Evolutionary conservation across 2,888 invertebrate genomes (phyloP), one percentile per base, ranked within the genome.

Genomic region (Drosophila macrospina): DNA sequence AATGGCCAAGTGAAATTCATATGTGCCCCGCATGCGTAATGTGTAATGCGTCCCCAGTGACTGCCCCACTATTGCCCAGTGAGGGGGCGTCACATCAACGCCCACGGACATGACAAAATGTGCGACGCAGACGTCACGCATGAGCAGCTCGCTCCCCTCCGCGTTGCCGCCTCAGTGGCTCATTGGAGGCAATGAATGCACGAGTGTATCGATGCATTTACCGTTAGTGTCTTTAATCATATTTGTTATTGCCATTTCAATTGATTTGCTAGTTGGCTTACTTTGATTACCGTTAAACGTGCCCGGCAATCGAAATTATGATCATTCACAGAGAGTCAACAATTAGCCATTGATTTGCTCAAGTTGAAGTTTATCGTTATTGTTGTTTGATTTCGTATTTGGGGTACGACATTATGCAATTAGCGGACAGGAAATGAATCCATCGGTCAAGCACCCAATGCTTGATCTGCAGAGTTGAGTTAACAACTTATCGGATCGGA

Each of bases 1-100:
- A 86, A 86, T 86, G 82, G 77, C 74, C 80, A 80, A 79, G 85
- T 86, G 85, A 86, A 86, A 86, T 75, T 80, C 34, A 64, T 63
- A 37, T 82, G 86, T 86, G 85, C 68, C 15, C 10, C 57, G 83
- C 80, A 82, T 85, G 51, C 56, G 37, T 52, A 79, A 82, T 85
- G 51, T 54, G 37, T 52, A 79, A 86, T 75, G 68, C 63, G 65
- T 51, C 55, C 56, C 55, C 52, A 13, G 55, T 3, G 32, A 10
- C 32, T 32, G 32, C 32, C 32, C 10, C 32, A 32, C 4, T 7
- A 28, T 6, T 28, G 8, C 28, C 28, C 28, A 28, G 6, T 20
- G 20, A 20, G n/a, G n/a, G n/a, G n/a, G n/a, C 20, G 8, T 7
- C 20, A 6, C 28, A 28, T 6, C 34, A 30, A 39, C 62, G 32